Evolutionary conservation across 2,888 invertebrate species (phyloP).

Genomic region (Frankliniella fusca): DNA sequence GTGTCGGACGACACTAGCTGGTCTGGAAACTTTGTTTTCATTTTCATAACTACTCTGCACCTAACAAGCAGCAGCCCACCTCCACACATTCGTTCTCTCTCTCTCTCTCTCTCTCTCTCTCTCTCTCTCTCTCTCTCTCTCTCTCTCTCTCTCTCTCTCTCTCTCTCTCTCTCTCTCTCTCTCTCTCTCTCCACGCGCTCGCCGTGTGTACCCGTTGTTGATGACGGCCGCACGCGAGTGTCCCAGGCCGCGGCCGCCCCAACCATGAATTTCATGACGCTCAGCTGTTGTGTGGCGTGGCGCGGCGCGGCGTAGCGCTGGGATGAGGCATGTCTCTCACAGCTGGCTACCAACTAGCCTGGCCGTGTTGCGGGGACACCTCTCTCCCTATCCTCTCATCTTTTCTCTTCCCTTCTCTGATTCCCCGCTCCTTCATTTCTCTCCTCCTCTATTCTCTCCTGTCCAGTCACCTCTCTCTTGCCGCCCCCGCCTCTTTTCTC

Average conservation of each 20-base stretch:
- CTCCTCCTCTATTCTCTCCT: background rate
- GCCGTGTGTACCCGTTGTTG: background rate
- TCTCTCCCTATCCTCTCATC: background rate
- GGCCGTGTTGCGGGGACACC: background rate
- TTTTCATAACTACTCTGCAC: background rate
- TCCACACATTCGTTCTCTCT: background rate
- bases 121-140: slow-evolving; percentile 1
- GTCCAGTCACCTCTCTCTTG: background rate
- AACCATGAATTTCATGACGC: slow-evolving; percentile 1
- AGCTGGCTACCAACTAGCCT: slow-evolving; percentile 4
- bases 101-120: background rate
- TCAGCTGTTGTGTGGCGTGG: background rate
- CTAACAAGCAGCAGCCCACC: background rate
- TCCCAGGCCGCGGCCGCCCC: background rate
- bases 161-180: background rate
- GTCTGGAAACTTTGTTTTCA: too few species aligned
- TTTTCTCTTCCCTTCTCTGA: background rate
- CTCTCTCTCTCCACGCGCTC: background rate
- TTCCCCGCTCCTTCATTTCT: background rate
- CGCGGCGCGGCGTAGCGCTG: background rate
- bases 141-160: slow-evolving; percentile 1
- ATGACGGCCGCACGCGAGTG: background rate
- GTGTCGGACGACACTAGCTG: background rate
- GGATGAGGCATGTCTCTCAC: background rate
- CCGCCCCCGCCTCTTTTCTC: background rate